phyloP scores from a whole-genome alignment of 2,888 invertebrate genomes.

The Drosophila borborema region DNA sequence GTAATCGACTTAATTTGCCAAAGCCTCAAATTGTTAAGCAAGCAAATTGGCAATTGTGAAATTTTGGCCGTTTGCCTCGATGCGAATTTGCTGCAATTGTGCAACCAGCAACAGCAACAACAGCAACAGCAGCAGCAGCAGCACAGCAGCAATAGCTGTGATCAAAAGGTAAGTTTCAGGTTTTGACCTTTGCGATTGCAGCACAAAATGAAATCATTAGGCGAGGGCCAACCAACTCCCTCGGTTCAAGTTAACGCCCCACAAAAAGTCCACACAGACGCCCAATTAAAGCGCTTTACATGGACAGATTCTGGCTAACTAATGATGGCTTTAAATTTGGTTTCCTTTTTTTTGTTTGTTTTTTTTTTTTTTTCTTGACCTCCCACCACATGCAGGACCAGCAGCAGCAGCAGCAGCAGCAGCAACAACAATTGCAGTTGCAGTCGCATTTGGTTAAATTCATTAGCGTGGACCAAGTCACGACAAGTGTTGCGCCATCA shows the following conservation, averaged over 20 bases:
- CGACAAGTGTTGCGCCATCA: slow-evolving; percentile 84
- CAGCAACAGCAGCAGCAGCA: slow-evolving; percentile 52
- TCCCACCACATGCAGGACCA: slow-evolving; percentile 43
- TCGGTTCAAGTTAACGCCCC: slow-evolving; percentile 71
- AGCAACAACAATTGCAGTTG: background rate
- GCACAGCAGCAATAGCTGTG: slow-evolving; percentile 59
- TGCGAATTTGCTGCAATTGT: slow-evolving; percentile 80
- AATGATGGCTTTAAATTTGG: slow-evolving; percentile 57
- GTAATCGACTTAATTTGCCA: slow-evolving; percentile 85
- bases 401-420: slow-evolving; percentile 9
- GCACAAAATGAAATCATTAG: slow-evolving; percentile 72
- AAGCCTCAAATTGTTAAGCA: slow-evolving; percentile 84
- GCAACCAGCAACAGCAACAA: slow-evolving; percentile 67
- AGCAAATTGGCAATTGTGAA: slow-evolving; percentile 85
- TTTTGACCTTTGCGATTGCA: slow-evolving; percentile 74
- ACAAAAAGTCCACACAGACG: slow-evolving; percentile 50
- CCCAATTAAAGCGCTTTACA: slow-evolving; percentile 82
- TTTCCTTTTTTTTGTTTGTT: slow-evolving; percentile 13
- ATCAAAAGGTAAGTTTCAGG: slow-evolving; percentile 70
- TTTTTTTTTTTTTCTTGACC: slow-evolving; percentile 13
- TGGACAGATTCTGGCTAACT: slow-evolving; percentile 74
- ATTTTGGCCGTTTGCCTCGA: slow-evolving; percentile 84
- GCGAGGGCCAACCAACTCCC: slow-evolving; percentile 25
- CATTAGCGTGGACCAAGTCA: slow-evolving; percentile 85
- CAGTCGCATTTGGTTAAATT: slow-evolving; percentile 81